Base-by-base conservation (phyloP, 2,113 vertebrate genomes). In the Triplophysa siluroides region DNA sequence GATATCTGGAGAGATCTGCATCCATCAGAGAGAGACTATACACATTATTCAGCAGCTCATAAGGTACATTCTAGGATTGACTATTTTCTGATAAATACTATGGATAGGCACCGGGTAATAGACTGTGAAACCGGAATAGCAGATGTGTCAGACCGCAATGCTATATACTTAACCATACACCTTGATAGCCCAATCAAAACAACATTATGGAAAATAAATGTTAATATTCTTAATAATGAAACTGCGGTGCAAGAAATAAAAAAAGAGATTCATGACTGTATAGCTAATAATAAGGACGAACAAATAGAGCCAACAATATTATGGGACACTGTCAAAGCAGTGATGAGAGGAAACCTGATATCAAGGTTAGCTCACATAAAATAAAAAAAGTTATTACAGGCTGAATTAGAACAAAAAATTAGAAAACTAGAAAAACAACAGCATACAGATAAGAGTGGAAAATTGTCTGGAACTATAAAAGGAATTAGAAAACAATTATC, bases 291-390 rank as follows among this genome's bases (percentile, higher is more conserved):
- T 43, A 26, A 69, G 21, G 68, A 61, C 61, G 80, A 65, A 13
- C 38, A 26, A 50, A 65, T 81, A 18, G 54, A 60, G 19, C 80
- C 66, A 10, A 43, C 56, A 50, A 69, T 81, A 29, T 21, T 81
- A 14, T 81, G 80, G 80, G 80, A 81, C 33, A 52, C 73, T 9
- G 21, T 66, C 14, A 81, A 81, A 52, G 80, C 50, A 21, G 80
- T 81, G 0, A 24, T 81, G 9, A 77, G 64, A 24, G 80, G 80
- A 33, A 81, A 81, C 45, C 41, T 80, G 24, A 73, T 73, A 29
- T 65, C 65, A 1, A 14, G 13, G 24, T 61, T 67, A 11, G 19
- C 66, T 12, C n/a, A 68, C n/a, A 13, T 23, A 24, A 68, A 68
- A 76, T 60, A 24, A n/a, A 61, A 61, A 24, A 61, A 18, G 23